Base-by-base conservation (phyloP, 2,113 vertebrate genomes). In the Corydoras sp. region DNA sequence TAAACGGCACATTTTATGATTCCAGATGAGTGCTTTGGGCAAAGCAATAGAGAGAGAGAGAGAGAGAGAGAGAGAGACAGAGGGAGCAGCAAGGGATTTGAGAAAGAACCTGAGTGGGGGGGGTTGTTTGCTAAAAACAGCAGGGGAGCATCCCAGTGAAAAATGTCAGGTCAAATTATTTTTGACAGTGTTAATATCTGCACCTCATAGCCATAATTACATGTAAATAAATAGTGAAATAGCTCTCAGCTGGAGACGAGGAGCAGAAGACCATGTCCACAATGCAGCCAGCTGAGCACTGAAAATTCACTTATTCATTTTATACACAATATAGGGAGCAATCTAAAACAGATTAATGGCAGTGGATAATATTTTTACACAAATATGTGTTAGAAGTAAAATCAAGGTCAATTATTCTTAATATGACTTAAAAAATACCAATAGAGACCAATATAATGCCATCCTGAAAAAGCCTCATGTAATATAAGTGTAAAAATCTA, bases 101-200 rank as follows among this genome's bases (percentile, higher is more conserved):
- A 66, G 43, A 61, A 18, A 70, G 80, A 53, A 68, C 49, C 50
- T 9, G 29, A 68, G 5, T 35, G 68, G 69, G 68, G 5, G 75
- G 72, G 74, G 73, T 85, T 90, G 87, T 88, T 78, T 87, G 86
- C 81, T 76, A 63, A 85, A 83, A 88, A 81, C 85, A 89, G 92
- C 87, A 87, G 92, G 91, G 91, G 90, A 86, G 83, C 79, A 87
- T 88, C 90, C 88, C 82, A 90, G 90, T 94, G 94, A 97, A 91
- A 97, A 96, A 96, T 98, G 96, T 99, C 96, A 99, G 93, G 92
- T 95, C 92, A 98, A 98, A 99, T 98, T 95, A 93, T 92, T 98
- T 92, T 95, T 99, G 96, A 99, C 96, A 98, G 95, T 93, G 92
- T 92, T 99, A 98, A 99, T 99, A 94, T 95, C 93, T 90, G 92